These are phyloP conservation scores for Iguana delicatissima DNA, from an alignment of 2,797 vertebrate species.

Conservation along the genomic window DNA sequence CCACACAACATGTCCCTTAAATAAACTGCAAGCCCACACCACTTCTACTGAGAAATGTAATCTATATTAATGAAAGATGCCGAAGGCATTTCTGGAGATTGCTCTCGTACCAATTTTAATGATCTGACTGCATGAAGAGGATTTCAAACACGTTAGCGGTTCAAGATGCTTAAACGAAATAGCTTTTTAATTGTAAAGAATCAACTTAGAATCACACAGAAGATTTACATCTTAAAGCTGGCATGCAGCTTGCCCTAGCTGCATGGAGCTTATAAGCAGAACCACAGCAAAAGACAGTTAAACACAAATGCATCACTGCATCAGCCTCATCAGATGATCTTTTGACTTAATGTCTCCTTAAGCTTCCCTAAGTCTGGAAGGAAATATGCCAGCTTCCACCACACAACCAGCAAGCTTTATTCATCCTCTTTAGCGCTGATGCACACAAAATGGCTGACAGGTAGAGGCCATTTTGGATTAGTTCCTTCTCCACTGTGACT, in stretches of 20 bases:
- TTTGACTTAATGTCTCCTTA: not conserved
- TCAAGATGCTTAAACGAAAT: slow-evolving; percentile 43
- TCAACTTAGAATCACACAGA: slow-evolving; percentile 7
- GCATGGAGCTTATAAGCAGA: not conserved
- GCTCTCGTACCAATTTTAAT: slow-evolving; percentile 66
- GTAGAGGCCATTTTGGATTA: not conserved
- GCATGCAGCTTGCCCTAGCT: rapidly evolving
- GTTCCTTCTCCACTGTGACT: not conserved
- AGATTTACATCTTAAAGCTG: slow-evolving; percentile 12
- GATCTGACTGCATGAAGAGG: slow-evolving; percentile 60
- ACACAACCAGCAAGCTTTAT: not conserved
- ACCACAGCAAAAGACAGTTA: rapidly evolving
- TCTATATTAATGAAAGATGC: slow-evolving; percentile 65
- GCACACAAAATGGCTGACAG: not conserved
- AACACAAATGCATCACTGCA: slow-evolving; percentile 15
- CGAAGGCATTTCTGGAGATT: slow-evolving; percentile 49
- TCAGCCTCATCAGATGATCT: not conserved
- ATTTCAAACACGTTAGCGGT: slow-evolving; percentile 52
- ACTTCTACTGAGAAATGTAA: slow-evolving; percentile 54
- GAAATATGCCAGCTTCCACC: not conserved
- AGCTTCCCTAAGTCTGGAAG: not conserved
- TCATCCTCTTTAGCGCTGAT: not conserved
- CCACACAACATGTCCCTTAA: slow-evolving; percentile 26
- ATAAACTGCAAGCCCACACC: slow-evolving; percentile 20
- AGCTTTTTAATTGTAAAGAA: slow-evolving; percentile 52